Conservation (phyloP, 2,797 vertebrate genomes). For the Australoheros facetus region DNA sequence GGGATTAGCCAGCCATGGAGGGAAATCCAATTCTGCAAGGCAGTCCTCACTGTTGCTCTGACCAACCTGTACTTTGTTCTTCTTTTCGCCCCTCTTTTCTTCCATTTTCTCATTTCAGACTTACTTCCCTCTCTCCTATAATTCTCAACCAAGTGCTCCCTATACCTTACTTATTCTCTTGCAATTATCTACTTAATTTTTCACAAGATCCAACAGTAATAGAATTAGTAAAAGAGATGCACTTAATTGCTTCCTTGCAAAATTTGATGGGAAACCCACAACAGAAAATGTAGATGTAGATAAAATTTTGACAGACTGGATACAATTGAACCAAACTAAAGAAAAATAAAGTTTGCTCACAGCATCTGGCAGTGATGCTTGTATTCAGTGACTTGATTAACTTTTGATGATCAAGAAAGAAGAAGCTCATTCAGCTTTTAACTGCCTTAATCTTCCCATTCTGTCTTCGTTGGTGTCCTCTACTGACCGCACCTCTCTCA, state of each 20-base stretch:
- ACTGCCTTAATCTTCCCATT: background rate
- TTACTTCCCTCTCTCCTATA: too few relatives aligned
- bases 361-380: background rate
- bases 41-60: conserved; percentile 15
- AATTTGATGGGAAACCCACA: background rate
- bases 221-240: background rate
- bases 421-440: background rate
- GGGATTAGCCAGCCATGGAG: conserved; percentile 46
- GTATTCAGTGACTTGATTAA: background rate
- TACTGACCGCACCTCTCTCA: conserved; percentile 18
- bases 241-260: background rate
- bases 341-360: background rate
- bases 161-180: background rate
- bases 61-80: conserved; percentile 15
- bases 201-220: background rate
- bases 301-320: background rate
- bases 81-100: background rate
- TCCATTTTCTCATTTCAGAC: background rate
- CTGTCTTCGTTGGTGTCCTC: conserved; percentile 4
- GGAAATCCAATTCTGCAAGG: conserved; percentile 51
- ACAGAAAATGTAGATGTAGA: background rate
- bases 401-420: background rate
- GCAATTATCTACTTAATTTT: background rate
- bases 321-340: background rate
- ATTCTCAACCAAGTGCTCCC: background rate